A percentile compares a stretch with the other conserved stretches of the same genome.
Evolutionary conservation across 2,888 invertebrate genomes (phyloP).

Genomic region (Leucania comma): DNA sequence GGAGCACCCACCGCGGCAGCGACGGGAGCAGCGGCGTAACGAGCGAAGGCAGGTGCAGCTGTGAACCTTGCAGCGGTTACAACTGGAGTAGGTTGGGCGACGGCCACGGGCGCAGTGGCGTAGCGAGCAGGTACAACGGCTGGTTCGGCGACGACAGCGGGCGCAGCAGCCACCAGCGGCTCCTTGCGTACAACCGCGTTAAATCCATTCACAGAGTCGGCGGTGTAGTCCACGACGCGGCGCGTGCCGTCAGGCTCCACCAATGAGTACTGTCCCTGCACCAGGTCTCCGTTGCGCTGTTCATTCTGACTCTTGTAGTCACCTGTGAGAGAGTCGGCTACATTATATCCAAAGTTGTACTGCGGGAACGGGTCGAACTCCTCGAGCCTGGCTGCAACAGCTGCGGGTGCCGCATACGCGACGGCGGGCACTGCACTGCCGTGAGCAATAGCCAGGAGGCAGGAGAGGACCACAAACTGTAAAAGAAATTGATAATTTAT

Average conservation of each 20-base stretch:
- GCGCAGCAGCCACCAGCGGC: conserved; percentile 66
- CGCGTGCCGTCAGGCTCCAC: conserved; percentile 83
- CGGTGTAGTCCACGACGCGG: conserved; percentile 83
- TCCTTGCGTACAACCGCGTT: conserved; percentile 84
- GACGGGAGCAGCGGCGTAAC: conserved; percentile 58
- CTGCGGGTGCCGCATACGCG: conserved; percentile 68
- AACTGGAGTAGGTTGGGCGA: conserved; percentile 56
- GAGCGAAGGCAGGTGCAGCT: conserved; percentile 64
- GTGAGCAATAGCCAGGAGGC: conserved; percentile 80
- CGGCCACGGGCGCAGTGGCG: conserved; percentile 57
- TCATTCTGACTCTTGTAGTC: conserved; percentile 86
- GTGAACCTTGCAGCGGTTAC: conserved; percentile 69
- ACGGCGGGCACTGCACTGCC: conserved; percentile 82
- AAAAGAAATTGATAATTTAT: conserved; percentile 36
- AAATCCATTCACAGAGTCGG: conserved; percentile 83
- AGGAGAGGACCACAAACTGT: conserved; percentile 86
- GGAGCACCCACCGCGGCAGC: conserved; percentile 43
- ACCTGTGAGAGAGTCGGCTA: conserved; percentile 82
- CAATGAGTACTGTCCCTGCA: conserved; percentile 83
- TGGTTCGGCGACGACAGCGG: conserved; percentile 66
- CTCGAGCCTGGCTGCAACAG: conserved; percentile 74
- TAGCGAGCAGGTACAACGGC: conserved; percentile 64
- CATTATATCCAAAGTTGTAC: conserved; percentile 87
- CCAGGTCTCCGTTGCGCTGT: conserved; percentile 88
- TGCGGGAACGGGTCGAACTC: conserved; percentile 90